These are phyloP conservation scores for Brachionus calyciflorus DNA, from an alignment of 1,140 invertebrate species.

Conservation along the genomic window DNA sequence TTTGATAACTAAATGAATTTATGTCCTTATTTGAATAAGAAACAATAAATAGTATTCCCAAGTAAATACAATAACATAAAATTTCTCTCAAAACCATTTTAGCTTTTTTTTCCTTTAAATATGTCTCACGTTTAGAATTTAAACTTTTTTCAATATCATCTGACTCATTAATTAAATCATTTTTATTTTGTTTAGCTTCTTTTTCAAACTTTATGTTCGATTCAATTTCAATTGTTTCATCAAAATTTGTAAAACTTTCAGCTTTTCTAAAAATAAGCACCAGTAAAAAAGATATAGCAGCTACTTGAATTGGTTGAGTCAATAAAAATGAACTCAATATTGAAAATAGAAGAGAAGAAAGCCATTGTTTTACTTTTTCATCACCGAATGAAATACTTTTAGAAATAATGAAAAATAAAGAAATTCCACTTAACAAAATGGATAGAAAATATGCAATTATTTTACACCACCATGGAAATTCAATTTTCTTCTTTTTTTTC, in stretches of 20 bases:
- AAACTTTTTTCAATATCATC: too few species aligned
- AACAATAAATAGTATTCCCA: background rate
- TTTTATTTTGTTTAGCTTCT: conserved; percentile 48
- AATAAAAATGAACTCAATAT: conserved; percentile 64
- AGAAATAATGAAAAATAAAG: conserved; percentile 63
- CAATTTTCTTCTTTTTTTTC: conserved; percentile 48
- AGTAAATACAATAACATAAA: conserved; percentile 49
- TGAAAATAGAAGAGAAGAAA: conserved; percentile 64
- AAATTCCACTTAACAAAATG: conserved; percentile 57
- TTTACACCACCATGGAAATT: conserved; percentile 63
- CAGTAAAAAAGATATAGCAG: conserved; percentile 59
- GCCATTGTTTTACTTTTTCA: conserved; percentile 65
- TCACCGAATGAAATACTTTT: conserved; percentile 65
- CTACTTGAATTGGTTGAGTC: conserved; percentile 65
- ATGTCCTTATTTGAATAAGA: conserved; percentile 15
- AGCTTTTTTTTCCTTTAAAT: background rate
- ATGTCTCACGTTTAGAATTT: conserved; percentile 11
- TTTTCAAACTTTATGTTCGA: conserved; percentile 55
- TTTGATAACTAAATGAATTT: conserved; percentile 57
- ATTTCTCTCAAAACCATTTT: conserved; percentile 54
- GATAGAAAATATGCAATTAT: conserved; percentile 63
- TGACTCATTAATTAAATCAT: too few species aligned
- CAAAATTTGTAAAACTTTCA: conserved; percentile 61
- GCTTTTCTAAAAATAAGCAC: background rate
- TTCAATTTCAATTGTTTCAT: conserved; percentile 53